Conservation (phyloP, 2,113 vertebrate genomes). For the Paracanthobrama guichenoti region DNA sequence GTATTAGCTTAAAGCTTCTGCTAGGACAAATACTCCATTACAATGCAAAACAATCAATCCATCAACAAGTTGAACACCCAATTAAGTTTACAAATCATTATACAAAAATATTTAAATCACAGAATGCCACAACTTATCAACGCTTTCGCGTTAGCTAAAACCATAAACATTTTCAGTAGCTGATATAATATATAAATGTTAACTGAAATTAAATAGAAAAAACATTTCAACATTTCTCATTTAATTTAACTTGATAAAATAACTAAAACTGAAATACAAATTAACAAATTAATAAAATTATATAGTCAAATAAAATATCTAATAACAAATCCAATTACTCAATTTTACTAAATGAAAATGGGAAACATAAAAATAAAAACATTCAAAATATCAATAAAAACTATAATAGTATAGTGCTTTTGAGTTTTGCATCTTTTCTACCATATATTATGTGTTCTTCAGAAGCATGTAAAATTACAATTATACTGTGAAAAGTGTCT, state of each 20-base stretch:
- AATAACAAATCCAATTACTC: no score
- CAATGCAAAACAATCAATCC: not conserved
- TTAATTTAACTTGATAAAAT: no score
- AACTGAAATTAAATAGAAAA: no score
- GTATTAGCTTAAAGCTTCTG: not conserved
- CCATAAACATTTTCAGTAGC: no score
- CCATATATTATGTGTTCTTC: not conserved
- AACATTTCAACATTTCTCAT: no score
- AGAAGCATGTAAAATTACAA: not conserved
- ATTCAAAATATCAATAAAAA: not conserved
- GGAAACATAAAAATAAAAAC: not conserved
- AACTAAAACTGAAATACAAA: no score
- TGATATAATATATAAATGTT: no score
- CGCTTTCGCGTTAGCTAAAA: not conserved
- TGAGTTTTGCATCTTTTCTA: not conserved
- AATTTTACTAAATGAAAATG: no score
- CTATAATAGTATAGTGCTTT: not conserved
- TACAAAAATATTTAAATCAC: slow-evolving; percentile 1
- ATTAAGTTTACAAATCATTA: slow-evolving; percentile 4
- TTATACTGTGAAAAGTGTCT: no score
- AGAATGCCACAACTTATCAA: not conserved
- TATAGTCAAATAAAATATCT: no score
- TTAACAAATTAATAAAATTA: no score
- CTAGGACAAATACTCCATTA: not conserved
- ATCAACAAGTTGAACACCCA: not conserved